Evolutionary conservation across 2,113 vertebrate genomes (phyloP).

Genomic region (Chroicocephalus ridibundus): DNA sequence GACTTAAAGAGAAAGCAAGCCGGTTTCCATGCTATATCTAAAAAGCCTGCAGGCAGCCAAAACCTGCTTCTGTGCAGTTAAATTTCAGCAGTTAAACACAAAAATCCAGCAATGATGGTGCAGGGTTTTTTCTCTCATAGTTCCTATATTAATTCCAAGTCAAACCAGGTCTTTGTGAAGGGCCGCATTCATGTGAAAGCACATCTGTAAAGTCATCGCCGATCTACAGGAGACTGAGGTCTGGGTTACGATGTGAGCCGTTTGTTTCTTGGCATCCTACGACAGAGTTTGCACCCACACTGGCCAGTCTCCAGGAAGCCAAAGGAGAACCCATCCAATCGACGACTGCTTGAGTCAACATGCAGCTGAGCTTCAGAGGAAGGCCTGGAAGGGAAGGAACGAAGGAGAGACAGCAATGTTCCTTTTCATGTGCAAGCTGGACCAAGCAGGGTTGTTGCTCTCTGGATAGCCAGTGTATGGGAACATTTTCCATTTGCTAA

Average conservation of each 20-base stretch:
- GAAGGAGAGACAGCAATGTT: background rate
- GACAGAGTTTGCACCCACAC: accelerated
- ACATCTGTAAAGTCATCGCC: background rate
- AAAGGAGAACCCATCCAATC: background rate
- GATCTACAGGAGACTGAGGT: background rate
- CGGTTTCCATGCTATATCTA: background rate
- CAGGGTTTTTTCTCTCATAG: background rate
- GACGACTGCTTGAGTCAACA: background rate
- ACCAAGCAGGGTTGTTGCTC: background rate
- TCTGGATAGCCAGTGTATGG: background rate
- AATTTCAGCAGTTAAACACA: background rate
- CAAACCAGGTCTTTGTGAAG: background rate
- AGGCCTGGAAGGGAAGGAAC: background rate
- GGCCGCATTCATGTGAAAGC: background rate
- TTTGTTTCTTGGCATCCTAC: background rate
- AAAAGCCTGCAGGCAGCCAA: background rate
- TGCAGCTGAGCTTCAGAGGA: background rate
- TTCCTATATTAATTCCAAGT: background rate
- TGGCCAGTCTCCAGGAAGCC: background rate
- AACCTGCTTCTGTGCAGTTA: background rate
- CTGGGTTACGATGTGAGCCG: background rate
- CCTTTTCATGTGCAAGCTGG: background rate
- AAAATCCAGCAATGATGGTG: background rate
- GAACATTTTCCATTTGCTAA: background rate
- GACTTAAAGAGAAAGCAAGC: background rate